Percentiles rank a stretch among this genome's conserved stretches.
Evolutionary conservation across 2,113 vertebrate genomes (phyloP).

Genomic region (Pollimyrus isidori): DNA sequence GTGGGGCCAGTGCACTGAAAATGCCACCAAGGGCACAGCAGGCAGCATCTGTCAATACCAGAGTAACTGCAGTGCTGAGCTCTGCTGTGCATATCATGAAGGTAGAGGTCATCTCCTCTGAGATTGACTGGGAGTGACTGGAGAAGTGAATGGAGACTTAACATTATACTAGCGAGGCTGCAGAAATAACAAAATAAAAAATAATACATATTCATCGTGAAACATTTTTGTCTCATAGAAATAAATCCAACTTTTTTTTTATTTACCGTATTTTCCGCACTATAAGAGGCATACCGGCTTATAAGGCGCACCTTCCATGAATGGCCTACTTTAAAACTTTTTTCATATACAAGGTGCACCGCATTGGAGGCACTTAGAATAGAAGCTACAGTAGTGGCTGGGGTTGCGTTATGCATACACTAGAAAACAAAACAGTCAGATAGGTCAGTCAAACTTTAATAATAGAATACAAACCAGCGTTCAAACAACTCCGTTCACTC

Average conservation of each 20-base stretch:
- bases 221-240: background rate
- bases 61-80: slow-evolving; percentile 69
- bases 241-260: background rate
- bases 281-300: too few species aligned
- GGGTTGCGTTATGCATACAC: too few species aligned
- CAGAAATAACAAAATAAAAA: background rate
- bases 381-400: too few species aligned
- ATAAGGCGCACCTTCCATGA: too few species aligned
- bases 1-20: slow-evolving; percentile 74
- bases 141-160: background rate
- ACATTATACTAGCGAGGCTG: background rate
- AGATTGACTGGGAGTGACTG: background rate
- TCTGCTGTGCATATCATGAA: slow-evolving; percentile 83
- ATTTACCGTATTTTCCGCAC: too few species aligned
- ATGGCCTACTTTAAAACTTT: too few species aligned
- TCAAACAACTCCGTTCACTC: too few species aligned
- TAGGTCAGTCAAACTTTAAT: too few species aligned
- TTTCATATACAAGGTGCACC: too few species aligned
- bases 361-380: too few species aligned
- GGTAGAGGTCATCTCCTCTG: slow-evolving; percentile 47
- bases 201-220: background rate
- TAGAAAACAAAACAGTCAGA: too few species aligned
- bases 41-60: slow-evolving; percentile 90
- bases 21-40: slow-evolving; percentile 58
- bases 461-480: too few species aligned